Evolutionary conservation across 2,113 vertebrate genomes (phyloP).

Genomic region (Cathartes aura): DNA sequence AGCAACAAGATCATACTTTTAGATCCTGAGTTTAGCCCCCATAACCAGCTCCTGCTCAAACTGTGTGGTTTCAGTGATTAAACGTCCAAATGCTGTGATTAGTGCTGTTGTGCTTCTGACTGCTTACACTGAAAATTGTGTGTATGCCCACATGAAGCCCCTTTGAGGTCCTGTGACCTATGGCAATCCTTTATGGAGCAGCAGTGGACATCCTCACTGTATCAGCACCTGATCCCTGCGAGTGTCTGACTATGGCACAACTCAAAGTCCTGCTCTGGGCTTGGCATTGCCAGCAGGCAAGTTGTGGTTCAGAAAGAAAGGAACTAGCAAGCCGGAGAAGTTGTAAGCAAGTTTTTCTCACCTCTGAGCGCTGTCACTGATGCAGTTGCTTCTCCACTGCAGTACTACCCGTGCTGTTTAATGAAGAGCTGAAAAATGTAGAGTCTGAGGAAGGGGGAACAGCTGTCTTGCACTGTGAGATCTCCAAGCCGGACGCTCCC

Average conservation of each 20-base stretch:
- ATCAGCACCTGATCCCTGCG: neutral
- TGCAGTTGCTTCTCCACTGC: slow-evolving; percentile 18
- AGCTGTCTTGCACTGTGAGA: slow-evolving; percentile 79
- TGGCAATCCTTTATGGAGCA: neutral
- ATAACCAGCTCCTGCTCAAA: neutral
- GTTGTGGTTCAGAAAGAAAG: neutral
- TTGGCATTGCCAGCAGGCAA: neutral
- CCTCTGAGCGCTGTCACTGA: neutral
- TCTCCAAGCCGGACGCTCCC: slow-evolving; percentile 74
- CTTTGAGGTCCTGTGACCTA: neutral
- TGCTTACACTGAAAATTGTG: neutral
- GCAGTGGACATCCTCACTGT: neutral
- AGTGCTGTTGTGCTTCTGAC: neutral
- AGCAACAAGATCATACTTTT: neutral
- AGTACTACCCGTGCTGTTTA: slow-evolving; percentile 83
- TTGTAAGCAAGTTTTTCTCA: neutral
- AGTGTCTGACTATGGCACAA: too few relatives aligned
- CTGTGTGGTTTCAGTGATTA: neutral
- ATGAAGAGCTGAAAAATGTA: slow-evolving; percentile 81
- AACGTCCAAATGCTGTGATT: neutral
- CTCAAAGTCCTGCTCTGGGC: neutral
- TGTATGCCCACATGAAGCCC: neutral
- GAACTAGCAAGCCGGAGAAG: neutral
- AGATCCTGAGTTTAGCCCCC: neutral
- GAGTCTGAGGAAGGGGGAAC: slow-evolving; percentile 82